These are phyloP conservation scores for Zoanthus sociatus DNA, from an alignment of 92 coral and sea anemone species.

Conservation along the genomic window DNA sequence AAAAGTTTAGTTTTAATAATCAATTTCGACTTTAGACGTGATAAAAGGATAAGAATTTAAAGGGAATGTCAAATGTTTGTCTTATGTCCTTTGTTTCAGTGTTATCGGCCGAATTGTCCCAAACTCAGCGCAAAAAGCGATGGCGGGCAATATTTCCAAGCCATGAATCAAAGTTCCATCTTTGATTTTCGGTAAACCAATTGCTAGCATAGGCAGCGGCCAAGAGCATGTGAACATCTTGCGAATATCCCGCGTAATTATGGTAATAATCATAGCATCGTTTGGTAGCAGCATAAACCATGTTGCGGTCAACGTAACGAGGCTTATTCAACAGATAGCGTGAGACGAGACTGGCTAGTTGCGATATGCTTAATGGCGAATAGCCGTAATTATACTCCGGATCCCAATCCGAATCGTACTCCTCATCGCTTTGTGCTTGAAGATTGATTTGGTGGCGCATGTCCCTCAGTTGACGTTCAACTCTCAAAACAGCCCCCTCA, in stretches of 20 bases:
- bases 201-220: constrained; percentile 91
- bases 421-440: constrained; percentile 68
- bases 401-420: constrained; percentile 87
- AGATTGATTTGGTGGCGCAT: constrained; percentile 66
- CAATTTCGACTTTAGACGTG: background rate
- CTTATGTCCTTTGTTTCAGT: background rate
- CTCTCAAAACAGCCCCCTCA: constrained; percentile 77
- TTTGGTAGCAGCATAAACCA: constrained; percentile 79
- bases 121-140: constrained; percentile 58
- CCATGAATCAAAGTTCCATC: constrained; percentile 81
- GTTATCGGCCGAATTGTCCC: constrained; percentile 8
- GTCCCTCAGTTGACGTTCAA: constrained; percentile 80
- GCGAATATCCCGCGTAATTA: constrained; percentile 93
- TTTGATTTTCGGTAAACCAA: constrained; percentile 94
- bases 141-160: constrained; percentile 79
- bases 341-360: constrained; percentile 81
- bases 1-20: background rate
- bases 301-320: constrained; percentile 78
- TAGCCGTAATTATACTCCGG: constrained; percentile 94
- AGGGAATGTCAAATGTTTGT: background rate
- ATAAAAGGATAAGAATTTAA: constrained; percentile 18
- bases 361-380: constrained; percentile 88
- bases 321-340: constrained; percentile 84
- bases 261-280: constrained; percentile 93
- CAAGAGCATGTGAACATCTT: constrained; percentile 94